Evolutionary conservation across 2,888 invertebrate genomes (phyloP), one percentile per base, ranked within the genome.

Genomic region (Phyllotreta striolata): DNA sequence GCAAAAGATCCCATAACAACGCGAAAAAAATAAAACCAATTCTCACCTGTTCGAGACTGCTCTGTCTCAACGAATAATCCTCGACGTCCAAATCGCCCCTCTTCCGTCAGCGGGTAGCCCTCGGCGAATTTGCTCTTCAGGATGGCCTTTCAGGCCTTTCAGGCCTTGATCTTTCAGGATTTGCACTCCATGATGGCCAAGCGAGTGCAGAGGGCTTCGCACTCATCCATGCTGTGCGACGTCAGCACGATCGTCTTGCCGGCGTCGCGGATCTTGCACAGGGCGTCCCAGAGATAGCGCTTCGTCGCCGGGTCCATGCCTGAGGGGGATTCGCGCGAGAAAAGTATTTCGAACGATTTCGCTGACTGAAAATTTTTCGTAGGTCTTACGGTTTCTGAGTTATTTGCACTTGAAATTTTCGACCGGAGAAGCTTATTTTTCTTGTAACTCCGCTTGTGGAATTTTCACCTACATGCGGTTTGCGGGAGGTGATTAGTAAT

Each of bases 111-210:
- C 10, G 80, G 80, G 67, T 80, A 81, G 55, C 87, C 87, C 80
- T 89, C 84, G 7, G 89, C 88, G 79, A 89, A 93, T 81, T 91
- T 92, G 74, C 87, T 90, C 80, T 93, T 93, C 57, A 93, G 83
- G 78, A n/a, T n/a, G n/a, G n/a, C n/a, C n/a, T n/a, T n/a, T n/a
- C 92, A 91, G 73, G 93, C 93, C 47, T 90, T 88, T 0, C 91
- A 90, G 34, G 93, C 93, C 44, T 93, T 82, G 73, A 93, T 93
- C 76, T 88, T 87, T 79, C 93, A 90, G 69, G 87, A 85, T 0
- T 93, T 93, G 79, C 91, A 91, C n/a, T 92, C 92, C 93, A 93
- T 93, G 67, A 93, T 90, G 38, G 92, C 92, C 70, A 93, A 80
- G 3, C 92, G 84, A 1, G 91, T 89, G 79, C 93, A 93, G 14